Evolutionary conservation across 2,797 vertebrate genomes (phyloP).

Genomic region (Sebastolobus alascanus): DNA sequence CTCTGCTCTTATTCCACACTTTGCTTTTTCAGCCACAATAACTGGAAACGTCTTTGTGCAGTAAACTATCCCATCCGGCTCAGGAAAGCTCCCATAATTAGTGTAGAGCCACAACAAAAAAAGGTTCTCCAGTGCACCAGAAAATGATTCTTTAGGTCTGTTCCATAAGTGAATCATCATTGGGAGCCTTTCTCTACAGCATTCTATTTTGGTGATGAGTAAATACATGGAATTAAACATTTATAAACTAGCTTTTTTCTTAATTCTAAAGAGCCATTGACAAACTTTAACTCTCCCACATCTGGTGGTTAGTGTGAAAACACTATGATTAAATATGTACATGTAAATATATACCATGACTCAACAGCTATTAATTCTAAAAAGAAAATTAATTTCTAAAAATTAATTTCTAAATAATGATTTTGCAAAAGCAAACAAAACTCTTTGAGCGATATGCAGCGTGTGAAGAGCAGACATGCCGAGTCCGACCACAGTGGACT

Average conservation of each 20-base stretch:
- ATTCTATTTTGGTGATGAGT: conserved; percentile 32
- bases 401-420: not conserved
- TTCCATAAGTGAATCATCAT: conserved; percentile 23
- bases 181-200: conserved; percentile 23
- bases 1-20: conserved; percentile 56
- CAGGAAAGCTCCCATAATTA: conserved; percentile 70
- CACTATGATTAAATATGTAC: not conserved
- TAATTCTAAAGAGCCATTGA: not conserved
- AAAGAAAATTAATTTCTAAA: not conserved
- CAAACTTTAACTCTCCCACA: not conserved
- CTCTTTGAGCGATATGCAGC: conserved; percentile 2
- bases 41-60: conserved; percentile 67
- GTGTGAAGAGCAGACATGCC: conserved; percentile 55
- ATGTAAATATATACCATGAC: not conserved
- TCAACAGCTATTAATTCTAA: conserved; percentile 14
- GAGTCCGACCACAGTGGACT: not conserved
- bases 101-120: conserved; percentile 63
- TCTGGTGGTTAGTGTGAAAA: not conserved
- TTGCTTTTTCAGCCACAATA: conserved; percentile 59
- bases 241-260: not conserved
- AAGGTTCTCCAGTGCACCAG: conserved; percentile 38
- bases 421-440: conserved; percentile 9
- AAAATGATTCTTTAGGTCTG: conserved; percentile 47
- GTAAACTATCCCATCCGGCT: conserved; percentile 62
- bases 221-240: conserved; percentile 23